A percentile compares a stretch with the other conserved stretches of the same genome.
These are phyloP conservation scores for Neotoma lepida DNA, from an alignment of 2,113 vertebrate species.

Conservation along the genomic window DNA sequence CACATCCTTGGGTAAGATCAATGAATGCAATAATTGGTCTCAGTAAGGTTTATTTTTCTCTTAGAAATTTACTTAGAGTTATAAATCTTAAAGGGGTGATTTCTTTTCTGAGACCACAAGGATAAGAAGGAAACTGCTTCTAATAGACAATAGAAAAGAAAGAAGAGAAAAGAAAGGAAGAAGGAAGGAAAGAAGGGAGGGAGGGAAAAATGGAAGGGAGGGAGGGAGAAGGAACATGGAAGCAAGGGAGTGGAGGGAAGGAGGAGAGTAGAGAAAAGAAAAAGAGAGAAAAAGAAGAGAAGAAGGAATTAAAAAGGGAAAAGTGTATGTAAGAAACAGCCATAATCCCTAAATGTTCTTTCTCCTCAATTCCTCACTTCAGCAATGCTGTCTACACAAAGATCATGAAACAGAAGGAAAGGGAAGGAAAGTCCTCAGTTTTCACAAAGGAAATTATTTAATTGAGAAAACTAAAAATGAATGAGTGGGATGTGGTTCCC, in stretches of 20 bases:
- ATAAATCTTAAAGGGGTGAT: background rate
- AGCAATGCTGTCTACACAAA: background rate
- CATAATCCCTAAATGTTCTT: background rate
- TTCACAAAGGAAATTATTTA: constrained; percentile 25
- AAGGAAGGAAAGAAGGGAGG: too few relatives aligned
- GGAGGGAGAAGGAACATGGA: rapidly evolving
- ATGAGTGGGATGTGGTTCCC: background rate
- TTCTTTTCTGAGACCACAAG: background rate
- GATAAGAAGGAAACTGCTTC: background rate
- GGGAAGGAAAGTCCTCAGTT: background rate
- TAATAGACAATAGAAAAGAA: background rate
- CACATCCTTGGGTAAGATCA: background rate
- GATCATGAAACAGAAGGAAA: background rate
- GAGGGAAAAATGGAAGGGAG: too few relatives aligned
- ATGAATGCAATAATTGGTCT: background rate
- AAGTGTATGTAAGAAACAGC: background rate
- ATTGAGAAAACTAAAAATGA: background rate
- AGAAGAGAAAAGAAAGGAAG: too few relatives aligned
- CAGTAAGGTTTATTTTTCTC: background rate
- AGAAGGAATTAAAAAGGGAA: background rate
- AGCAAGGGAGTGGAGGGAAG: rapidly evolving
- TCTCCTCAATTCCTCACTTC: background rate
- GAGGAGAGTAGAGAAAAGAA: background rate
- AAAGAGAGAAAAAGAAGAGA: too few relatives aligned
- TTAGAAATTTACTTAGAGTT: background rate